phyloP scores from a whole-genome alignment of 2,113 vertebrate species.

The Cyprinus carpio region DNA sequence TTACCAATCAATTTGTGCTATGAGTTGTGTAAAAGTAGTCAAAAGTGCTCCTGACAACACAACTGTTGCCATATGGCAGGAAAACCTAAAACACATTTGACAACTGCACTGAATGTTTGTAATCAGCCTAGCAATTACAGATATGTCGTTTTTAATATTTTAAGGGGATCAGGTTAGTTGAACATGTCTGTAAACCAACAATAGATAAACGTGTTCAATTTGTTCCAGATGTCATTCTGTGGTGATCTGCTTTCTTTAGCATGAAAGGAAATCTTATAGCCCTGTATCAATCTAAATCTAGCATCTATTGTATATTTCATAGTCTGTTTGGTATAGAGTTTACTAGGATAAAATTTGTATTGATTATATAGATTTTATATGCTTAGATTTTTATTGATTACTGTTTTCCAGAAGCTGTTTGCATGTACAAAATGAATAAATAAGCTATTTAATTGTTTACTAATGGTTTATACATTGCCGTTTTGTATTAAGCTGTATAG shows the following conservation, averaged over 20 bases:
- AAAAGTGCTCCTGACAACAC: slow-evolving; percentile 1
- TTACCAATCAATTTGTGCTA: background rate
- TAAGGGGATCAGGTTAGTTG: background rate
- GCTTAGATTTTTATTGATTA: background rate
- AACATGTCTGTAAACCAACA: background rate
- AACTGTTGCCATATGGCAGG: slow-evolving; percentile 2
- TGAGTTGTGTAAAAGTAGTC: background rate
- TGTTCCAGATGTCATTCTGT: background rate
- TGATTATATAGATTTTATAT: background rate
- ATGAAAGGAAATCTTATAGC: background rate
- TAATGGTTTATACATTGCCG: background rate
- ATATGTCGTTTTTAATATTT: background rate
- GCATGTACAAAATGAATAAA: background rate
- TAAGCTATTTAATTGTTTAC: background rate
- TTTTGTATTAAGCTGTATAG: background rate
- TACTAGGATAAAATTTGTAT: background rate
- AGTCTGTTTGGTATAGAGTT: background rate
- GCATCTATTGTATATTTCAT: background rate
- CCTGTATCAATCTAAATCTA: background rate
- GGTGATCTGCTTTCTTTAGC: background rate
- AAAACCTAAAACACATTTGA: slow-evolving; percentile 3
- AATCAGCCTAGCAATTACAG: background rate
- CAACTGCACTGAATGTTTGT: background rate
- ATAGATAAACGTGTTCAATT: background rate
- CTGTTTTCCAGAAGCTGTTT: background rate